Conservation (phyloP, 2,797 vertebrate species). For the Malacoraja senta region DNA sequence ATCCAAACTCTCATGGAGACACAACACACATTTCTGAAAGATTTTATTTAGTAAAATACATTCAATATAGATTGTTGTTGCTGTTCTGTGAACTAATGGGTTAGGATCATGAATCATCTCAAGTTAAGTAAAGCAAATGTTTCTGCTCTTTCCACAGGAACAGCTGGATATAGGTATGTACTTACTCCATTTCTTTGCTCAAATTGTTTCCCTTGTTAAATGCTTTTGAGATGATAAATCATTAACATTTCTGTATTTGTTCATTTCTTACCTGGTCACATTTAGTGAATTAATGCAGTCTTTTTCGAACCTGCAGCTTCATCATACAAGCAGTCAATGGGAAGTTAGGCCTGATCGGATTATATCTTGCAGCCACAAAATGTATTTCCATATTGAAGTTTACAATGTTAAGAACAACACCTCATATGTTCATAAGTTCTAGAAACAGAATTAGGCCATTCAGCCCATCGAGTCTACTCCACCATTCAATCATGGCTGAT, state of each 20-base stretch:
- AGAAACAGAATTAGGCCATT: too few relatives aligned
- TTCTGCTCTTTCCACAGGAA: constrained; percentile 30
- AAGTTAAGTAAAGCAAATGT: not conserved
- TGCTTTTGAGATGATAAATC: not conserved
- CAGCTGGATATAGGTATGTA: not conserved
- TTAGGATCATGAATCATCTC: not conserved
- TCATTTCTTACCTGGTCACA: not conserved
- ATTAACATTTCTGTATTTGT: too few relatives aligned
- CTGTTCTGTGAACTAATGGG: not conserved
- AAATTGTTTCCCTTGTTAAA: not conserved
- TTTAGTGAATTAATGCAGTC: not conserved
- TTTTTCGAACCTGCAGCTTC: not conserved
- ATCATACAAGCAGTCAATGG: not conserved
- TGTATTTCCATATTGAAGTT: not conserved
- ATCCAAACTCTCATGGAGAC: not conserved
- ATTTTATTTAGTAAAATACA: not conserved
- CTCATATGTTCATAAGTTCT: too few relatives aligned
- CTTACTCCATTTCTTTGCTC: not conserved
- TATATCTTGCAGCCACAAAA: not conserved
- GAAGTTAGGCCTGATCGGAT: not conserved
- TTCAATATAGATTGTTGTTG: not conserved
- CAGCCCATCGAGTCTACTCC: too few relatives aligned
- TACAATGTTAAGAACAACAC: too few relatives aligned
- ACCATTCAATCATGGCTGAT: too few relatives aligned
- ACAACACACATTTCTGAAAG: not conserved